Evolutionary conservation across 1,140 invertebrate species (phyloP), one percentile per base, ranked within the genome.

Genomic region (Lanistes nyassanus): DNA sequence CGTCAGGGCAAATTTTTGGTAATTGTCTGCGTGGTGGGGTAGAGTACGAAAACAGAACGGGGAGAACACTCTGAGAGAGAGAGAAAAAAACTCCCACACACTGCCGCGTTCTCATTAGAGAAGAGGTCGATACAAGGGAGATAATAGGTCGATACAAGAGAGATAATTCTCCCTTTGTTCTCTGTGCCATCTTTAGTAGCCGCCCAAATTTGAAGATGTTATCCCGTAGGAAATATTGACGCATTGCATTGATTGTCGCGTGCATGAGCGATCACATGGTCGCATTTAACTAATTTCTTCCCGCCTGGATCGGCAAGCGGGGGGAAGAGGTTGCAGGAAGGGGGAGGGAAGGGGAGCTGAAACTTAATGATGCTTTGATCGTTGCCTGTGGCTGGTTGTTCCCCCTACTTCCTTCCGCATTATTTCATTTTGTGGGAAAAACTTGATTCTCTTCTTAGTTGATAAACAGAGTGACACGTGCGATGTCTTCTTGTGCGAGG

Each of bases 241-340:
- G 34, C 37, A 39, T 26, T 2, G 36, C n/a, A 67, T 67, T 42
- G 65, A 67, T 67, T 67, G 65, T 67, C 62, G 26, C 65, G 37
- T 67, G 65, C 65, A 39, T 16, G 34, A n/a, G 36, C 13, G 29
- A 42, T 16, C 37, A 36, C 56, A n/a, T 31, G 26, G 65, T 23
- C 42, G 39, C 65, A 36, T 67, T 67, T 67, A 67, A 67, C 65
- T 67, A 67, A 67, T 67, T 67, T 67, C 36, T 42, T 67, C 29
- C 56, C 42, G 42, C 42, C 42, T 47, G 42, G 42, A 47, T n/a
- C n/a, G n/a, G n/a, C 42, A 47, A 13, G 42, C 42, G 42, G 9
- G 42, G 42, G 19, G 9, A 47, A 47, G 19, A 47, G 19, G 9
- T n/a, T n/a, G n/a, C n/a, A n/a, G n/a, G n/a, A n/a, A n/a, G n/a